Percentiles rank a stretch among this genome's conserved stretches.
Conservation (phyloP, 2,888 invertebrate genomes). For the Leptopilina myrica region DNA sequence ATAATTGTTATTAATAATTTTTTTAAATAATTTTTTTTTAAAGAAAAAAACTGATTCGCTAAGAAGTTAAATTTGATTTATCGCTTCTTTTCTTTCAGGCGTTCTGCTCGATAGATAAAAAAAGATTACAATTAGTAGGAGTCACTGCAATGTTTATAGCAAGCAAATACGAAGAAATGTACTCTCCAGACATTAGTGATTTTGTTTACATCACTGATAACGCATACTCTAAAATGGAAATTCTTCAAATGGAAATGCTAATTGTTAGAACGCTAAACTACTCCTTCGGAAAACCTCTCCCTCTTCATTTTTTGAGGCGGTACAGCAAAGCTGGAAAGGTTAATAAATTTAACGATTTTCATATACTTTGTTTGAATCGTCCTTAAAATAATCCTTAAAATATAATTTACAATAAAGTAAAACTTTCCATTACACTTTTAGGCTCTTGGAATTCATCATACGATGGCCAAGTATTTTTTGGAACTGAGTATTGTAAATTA, state of each 20-base stretch:
- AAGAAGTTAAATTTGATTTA: not conserved
- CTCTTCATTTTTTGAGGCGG: conserved; percentile 93
- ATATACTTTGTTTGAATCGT: not conserved
- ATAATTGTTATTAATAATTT: conserved; percentile 10
- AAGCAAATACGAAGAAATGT: conserved; percentile 96
- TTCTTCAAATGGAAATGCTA: conserved; percentile 88
- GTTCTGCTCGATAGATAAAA: conserved; percentile 81
- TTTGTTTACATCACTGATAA: conserved; percentile 95
- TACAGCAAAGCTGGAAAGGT: conserved; percentile 80
- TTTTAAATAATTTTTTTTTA: not conserved
- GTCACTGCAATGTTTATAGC: conserved; percentile 94
- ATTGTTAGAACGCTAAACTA: conserved; percentile 88
- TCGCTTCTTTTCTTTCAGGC: conserved; percentile 76
- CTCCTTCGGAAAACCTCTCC: conserved; percentile 90
- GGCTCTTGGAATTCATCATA: conserved; percentile 85
- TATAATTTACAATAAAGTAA: too few species aligned
- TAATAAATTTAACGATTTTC: conserved; percentile 41
- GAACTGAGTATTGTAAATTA: conserved; percentile 91
- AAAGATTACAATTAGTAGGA: conserved; percentile 91
- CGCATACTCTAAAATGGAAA: conserved; percentile 87
- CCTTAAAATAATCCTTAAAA: not conserved
- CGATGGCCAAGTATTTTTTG: conserved; percentile 93
- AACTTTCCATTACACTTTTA: conserved; percentile 62
- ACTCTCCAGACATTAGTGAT: conserved; percentile 90
- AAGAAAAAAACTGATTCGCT: too few species aligned